Conservation (phyloP, 35 echinoderm and acorn worm species). For the Ophiothrix spiculata region DNA sequence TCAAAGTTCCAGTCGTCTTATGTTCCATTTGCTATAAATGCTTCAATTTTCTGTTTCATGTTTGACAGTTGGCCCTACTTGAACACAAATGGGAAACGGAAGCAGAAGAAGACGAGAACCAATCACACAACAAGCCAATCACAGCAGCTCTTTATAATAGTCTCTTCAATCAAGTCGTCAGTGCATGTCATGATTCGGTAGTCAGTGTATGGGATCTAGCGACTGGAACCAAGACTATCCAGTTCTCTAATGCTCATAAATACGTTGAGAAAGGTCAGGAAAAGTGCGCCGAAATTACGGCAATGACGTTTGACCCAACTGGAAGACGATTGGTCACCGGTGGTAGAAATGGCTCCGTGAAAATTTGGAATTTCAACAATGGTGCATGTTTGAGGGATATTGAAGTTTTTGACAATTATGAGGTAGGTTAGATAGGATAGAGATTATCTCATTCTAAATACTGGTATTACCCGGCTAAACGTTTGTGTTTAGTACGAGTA, state of each 20-base stretch:
- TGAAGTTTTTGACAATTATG: conserved; percentile 80
- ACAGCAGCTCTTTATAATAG: conserved; percentile 82
- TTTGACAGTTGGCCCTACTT: conserved; percentile 66
- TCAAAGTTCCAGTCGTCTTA: too few species aligned
- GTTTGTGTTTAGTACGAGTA: background rate
- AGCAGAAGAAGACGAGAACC: conserved; percentile 74
- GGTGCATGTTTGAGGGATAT: conserved; percentile 92
- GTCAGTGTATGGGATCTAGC: conserved; percentile 96
- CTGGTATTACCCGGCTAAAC: background rate
- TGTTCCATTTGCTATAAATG: too few species aligned
- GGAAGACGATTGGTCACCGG: conserved; percentile 78
- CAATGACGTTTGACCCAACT: conserved; percentile 97
- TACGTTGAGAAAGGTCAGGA: conserved; percentile 92
- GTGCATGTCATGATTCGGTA: conserved; percentile 84
- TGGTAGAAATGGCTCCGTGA: conserved; percentile 89
- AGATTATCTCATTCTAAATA: background rate
- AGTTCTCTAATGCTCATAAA: conserved; percentile 95
- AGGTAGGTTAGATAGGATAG: conserved; percentile 40
- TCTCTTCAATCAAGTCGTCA: conserved; percentile 95
- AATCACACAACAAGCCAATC: conserved; percentile 82
- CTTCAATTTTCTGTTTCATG: background rate
- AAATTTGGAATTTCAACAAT: conserved; percentile 99
- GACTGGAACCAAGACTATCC: conserved; percentile 92
- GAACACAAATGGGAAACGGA: conserved; percentile 94
- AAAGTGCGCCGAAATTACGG: conserved; percentile 89